Evolutionary conservation across 2,113 vertebrate genomes (phyloP).

Genomic region (Cavia porcellus): DNA sequence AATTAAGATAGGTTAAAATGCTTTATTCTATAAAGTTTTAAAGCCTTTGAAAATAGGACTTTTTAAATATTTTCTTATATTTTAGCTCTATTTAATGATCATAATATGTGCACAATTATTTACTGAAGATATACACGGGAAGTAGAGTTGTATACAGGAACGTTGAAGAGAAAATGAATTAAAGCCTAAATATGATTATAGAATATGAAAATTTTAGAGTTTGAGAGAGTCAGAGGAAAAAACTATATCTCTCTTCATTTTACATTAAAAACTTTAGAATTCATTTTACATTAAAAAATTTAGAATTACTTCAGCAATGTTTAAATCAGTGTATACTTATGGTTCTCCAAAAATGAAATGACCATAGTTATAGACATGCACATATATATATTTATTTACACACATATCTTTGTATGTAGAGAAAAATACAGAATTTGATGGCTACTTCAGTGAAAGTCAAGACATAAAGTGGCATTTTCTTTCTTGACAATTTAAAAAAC

Average conservation of each 20-base stretch:
- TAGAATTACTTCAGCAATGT: not conserved
- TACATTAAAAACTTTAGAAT: not conserved
- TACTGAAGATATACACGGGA: not conserved
- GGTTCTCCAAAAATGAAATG: not conserved
- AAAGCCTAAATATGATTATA: not conserved
- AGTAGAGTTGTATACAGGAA: not conserved
- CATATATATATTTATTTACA: not conserved
- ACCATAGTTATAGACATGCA: not conserved
- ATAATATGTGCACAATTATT: not conserved
- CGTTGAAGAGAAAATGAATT: not conserved
- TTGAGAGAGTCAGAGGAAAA: not conserved
- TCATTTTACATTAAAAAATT: not conserved
- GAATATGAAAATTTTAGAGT: not conserved
- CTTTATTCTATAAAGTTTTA: not conserved
- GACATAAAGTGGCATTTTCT: not conserved
- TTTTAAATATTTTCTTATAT: not conserved
- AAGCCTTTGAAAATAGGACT: not conserved
- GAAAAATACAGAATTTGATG: not conserved
- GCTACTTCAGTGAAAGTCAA: slow-evolving; percentile 41
- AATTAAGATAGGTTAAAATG: not conserved
- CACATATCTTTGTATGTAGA: not conserved
- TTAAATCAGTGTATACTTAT: not conserved
- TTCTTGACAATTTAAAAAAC: slow-evolving; percentile 14
- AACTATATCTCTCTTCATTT: not conserved
- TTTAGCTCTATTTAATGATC: not conserved